Evolutionary conservation across 2,888 invertebrate species (phyloP).

Genomic region (Diadegma fenestrale): DNA sequence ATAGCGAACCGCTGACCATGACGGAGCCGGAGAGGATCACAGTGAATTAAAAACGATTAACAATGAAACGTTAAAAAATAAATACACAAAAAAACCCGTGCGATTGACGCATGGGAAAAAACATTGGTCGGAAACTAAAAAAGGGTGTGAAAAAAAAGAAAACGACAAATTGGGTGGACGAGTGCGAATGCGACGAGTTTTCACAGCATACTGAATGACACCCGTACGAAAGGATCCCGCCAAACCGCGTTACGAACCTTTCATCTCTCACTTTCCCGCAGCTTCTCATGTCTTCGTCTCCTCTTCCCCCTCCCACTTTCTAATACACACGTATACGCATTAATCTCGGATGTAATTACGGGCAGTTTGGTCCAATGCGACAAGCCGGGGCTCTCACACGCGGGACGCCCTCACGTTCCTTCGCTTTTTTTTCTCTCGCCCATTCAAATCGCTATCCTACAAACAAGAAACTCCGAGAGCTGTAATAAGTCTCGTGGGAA

Average conservation of each 20-base stretch:
- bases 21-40: constrained; percentile 7
- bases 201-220: constrained; percentile 77
- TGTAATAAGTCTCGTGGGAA: constrained; percentile 4
- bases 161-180: constrained; percentile 12
- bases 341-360: constrained; percentile 72
- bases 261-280: constrained; percentile 62
- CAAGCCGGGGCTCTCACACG: constrained; percentile 66
- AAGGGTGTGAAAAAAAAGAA: constrained; percentile 22
- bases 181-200: constrained; percentile 75
- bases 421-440: background rate
- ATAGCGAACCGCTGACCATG: constrained; percentile 28
- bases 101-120: background rate
- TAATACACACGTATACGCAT: constrained; percentile 67
- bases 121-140: background rate
- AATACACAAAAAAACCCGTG: background rate
- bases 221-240: constrained; percentile 69
- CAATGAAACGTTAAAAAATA: background rate
- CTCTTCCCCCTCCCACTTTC: constrained; percentile 61
- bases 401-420: background rate
- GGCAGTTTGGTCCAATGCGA: constrained; percentile 66
- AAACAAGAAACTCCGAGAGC: constrained; percentile 6
- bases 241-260: constrained; percentile 39
- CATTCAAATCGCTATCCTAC: background rate
- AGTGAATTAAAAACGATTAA: background rate
- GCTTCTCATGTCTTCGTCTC: constrained; percentile 47